Conservation (phyloP, 2,888 invertebrate species). For the Pristionchus fissidentatus region DNA sequence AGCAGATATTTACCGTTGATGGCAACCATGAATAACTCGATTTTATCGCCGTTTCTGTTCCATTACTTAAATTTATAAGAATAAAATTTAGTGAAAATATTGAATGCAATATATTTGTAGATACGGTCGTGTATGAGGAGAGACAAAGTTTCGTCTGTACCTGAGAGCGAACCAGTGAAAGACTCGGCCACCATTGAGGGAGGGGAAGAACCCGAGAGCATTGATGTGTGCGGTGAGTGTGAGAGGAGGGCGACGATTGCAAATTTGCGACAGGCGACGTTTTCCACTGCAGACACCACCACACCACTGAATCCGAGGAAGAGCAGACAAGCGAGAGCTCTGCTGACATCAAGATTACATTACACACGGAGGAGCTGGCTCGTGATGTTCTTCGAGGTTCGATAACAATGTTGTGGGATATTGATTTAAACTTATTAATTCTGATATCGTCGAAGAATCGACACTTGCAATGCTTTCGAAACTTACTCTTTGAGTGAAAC, state of each 20-base stretch:
- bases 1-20: too few relatives aligned
- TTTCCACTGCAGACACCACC: background rate
- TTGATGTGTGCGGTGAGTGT: background rate
- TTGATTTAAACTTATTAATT: too few relatives aligned
- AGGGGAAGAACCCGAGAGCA: background rate
- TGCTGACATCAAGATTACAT: constrained; percentile 62
- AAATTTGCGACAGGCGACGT: constrained; percentile 15
- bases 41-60: background rate
- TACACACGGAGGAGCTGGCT: constrained; percentile 62
- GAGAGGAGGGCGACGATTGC: background rate
- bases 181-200: too few relatives aligned
- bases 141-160: background rate
- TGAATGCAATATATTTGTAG: background rate
- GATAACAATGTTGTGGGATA: too few relatives aligned
- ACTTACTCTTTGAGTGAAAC: too few relatives aligned
- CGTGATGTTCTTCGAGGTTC: constrained; percentile 63
- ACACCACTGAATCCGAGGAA: background rate
- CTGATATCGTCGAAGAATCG: too few relatives aligned
- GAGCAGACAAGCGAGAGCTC: constrained; percentile 63
- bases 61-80: background rate
- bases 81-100: background rate
- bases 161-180: background rate
- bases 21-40: background rate
- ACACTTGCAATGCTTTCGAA: too few relatives aligned
- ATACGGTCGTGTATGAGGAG: background rate